These are phyloP conservation scores for Gandaritis pyraliata DNA, from an alignment of 2,888 invertebrate genomes.

Conservation along the genomic window DNA sequence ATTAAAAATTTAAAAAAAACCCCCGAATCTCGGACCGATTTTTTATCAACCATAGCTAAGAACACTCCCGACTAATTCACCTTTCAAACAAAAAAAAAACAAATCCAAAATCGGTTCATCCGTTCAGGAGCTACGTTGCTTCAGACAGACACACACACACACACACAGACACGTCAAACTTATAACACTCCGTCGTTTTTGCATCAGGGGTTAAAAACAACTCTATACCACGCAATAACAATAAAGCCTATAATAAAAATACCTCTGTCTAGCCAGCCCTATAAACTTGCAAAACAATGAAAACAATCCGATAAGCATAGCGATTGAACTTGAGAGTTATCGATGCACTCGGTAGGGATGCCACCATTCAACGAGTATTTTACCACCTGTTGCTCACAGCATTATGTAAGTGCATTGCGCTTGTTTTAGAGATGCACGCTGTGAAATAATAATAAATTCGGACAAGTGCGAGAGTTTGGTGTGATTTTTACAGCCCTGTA, in stretches of 20 bases:
- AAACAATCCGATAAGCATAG: constrained; percentile 54
- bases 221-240: constrained; percentile 22
- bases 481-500: neutral
- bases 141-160: too few species aligned
- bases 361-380: constrained; percentile 9
- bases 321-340: constrained; percentile 56
- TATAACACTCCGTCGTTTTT: too few species aligned
- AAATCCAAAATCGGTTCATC: too few species aligned
- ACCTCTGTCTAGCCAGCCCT: constrained; percentile 39
- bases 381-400: constrained; percentile 28
- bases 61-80: too few species aligned
- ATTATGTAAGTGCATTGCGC: constrained; percentile 16
- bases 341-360: constrained; percentile 49
- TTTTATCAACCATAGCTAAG: too few species aligned
- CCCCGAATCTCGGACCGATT: too few species aligned
- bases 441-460: constrained; percentile 15
- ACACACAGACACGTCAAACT: too few species aligned
- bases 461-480: neutral
- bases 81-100: too few species aligned
- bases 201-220: too few species aligned
- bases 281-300: constrained; percentile 52
- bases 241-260: constrained; percentile 40
- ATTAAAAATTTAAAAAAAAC: too few species aligned
- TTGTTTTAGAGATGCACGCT: constrained; percentile 10
- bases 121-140: too few species aligned